phyloP scores from a whole-genome alignment of 1,140 invertebrate species.

The Pseudomyrmex sp. region DNA sequence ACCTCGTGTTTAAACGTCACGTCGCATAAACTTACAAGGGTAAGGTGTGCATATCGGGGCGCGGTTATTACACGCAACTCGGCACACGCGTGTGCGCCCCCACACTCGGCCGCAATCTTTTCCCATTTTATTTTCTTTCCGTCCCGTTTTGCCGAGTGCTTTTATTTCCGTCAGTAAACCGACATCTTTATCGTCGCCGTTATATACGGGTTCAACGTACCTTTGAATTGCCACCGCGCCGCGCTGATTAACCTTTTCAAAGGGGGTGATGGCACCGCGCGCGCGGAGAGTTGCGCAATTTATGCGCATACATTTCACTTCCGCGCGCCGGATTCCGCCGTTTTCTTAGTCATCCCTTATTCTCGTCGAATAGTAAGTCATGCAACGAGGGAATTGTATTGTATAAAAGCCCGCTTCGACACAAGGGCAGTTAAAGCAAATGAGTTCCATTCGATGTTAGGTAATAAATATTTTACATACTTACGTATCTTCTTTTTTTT shows the following conservation, averaged over 20 bases:
- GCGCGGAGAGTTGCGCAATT: constrained; percentile 50
- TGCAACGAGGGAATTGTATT: constrained; percentile 3
- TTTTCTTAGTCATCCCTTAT: constrained; percentile 57
- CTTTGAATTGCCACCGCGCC: constrained; percentile 25
- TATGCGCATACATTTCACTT: constrained; percentile 59
- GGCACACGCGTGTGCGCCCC: constrained; percentile 21
- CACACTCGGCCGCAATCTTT: constrained; percentile 7
- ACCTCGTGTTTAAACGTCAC: constrained; percentile 1
- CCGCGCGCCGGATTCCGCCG: constrained; percentile 31
- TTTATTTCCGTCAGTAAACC: background rate
- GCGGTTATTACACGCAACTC: constrained; percentile 45
- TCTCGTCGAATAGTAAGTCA: constrained; percentile 7
- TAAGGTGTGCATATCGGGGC: background rate
- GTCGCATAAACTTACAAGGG: constrained; percentile 27
- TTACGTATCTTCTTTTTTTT: background rate
- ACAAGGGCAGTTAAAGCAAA: constrained; percentile 24
- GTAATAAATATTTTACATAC: too few relatives aligned
- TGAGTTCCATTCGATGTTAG: constrained; percentile 2
- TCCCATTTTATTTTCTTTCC: constrained; percentile 20
- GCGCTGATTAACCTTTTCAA: constrained; percentile 58
- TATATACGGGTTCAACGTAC: constrained; percentile 25
- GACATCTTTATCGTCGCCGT: constrained; percentile 50
- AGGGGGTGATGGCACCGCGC: constrained; percentile 17
- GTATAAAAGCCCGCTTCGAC: constrained; percentile 3
- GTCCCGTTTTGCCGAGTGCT: constrained; percentile 5